A percentile compares a stretch with the other conserved stretches of the same genome.
These are phyloP conservation scores for Oscheius sp. DNA, from an alignment of 1,140 invertebrate genomes.

Conservation along the genomic window DNA sequence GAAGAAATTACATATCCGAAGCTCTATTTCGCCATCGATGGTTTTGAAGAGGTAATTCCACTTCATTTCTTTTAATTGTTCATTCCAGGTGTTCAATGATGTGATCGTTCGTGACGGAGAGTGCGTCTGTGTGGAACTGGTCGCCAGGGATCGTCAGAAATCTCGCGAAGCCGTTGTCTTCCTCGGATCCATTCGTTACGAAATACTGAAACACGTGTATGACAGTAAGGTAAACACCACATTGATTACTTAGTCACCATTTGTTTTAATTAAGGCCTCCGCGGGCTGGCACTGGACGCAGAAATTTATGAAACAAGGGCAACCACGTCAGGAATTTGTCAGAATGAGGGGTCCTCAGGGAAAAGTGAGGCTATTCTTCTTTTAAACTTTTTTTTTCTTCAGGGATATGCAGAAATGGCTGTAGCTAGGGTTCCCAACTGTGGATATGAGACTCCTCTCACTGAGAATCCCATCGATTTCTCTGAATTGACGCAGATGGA, in stretches of 20 bases:
- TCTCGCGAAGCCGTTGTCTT: constrained; percentile 84
- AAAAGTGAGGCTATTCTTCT: constrained; percentile 64
- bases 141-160: constrained; percentile 78
- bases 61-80: not conserved
- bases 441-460: constrained; percentile 87
- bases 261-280: constrained; percentile 71
- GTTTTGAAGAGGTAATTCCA: constrained; percentile 85
- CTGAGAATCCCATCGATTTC: constrained; percentile 69
- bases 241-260: constrained; percentile 6
- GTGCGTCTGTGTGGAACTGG: constrained; percentile 95
- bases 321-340: constrained; percentile 85
- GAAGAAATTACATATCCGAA: constrained; percentile 98
- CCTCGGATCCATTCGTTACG: constrained; percentile 91
- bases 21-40: constrained; percentile 98
- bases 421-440: constrained; percentile 82
- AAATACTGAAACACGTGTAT: constrained; percentile 91
- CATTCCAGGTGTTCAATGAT: constrained; percentile 78
- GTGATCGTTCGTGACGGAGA: constrained; percentile 91
- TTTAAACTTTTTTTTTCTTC: not conserved
- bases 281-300: constrained; percentile 94
- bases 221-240: constrained; percentile 87
- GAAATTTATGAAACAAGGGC: constrained; percentile 80
- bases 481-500: constrained; percentile 37
- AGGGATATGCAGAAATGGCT: constrained; percentile 93
- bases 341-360: constrained; percentile 92